Evolutionary conservation across 2,888 invertebrate species (phyloP), one percentile per base, ranked within the genome.

Genomic region (Tetanocera ferruginea): DNA sequence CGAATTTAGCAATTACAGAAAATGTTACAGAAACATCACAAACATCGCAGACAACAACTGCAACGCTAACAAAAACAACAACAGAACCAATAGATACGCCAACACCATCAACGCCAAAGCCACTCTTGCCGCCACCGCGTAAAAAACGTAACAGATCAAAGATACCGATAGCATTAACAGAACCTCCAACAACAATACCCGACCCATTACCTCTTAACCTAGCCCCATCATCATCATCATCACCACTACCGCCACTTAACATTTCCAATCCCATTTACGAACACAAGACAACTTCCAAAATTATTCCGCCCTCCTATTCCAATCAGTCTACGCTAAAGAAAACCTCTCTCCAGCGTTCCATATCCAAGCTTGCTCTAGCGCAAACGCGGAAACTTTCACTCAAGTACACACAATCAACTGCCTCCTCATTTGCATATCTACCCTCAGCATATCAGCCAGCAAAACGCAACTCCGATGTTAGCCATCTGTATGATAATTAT

Each of bases 401-500:
- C 0, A 87, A 86, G 74, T 82, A 84, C 78, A 87, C 88, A 6
- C 87, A 88, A 69, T 88, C 87, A 74, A 88, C 89, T 8, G 83
- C 85, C 69, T 89, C 89, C 5, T 89, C 89, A 34, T 88, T 89
- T 75, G 88, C 88, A 67, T 88, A 88, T 75, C 78, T 88, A 79
- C 88, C 87, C 72, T 70, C 81, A 60, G 80, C 81, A 72, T 89
- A 89, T 80, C 78, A 84, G 78, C 83, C 89, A 23, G 87, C 86
- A 77, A 88, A 88, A 79, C 86, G 88, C 3, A 88, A 88, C 78
- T 88, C 89, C 9, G 88, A 87, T 70, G 87, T 88, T 57, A 88
- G 89, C 82, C 87, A 89, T 82, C 83, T 88, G 55, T 89, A 88
- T 70, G 89, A 89, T 71, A 88, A 88, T 77, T 88, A 89, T 77